Evolutionary conservation across 2,113 vertebrate genomes (phyloP).

Genomic region (Daubentonia madagascariensis): DNA sequence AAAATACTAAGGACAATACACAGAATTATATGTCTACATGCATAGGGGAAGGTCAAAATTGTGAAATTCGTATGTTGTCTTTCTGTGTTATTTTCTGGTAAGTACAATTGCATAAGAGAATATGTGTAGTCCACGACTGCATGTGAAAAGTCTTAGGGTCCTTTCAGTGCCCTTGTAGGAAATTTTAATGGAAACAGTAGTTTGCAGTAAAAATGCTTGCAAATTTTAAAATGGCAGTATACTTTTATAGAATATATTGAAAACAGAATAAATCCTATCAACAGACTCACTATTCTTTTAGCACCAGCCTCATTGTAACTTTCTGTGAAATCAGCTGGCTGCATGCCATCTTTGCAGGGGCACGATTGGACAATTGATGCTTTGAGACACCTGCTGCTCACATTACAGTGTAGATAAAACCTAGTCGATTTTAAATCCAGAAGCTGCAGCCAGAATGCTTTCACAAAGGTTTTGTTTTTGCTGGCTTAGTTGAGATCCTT

Average conservation of each 20-base stretch:
- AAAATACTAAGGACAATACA: neutral
- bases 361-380: neutral
- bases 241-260: neutral
- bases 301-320: neutral
- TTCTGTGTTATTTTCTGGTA: neutral
- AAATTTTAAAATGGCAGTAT: neutral
- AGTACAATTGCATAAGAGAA: neutral
- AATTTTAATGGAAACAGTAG: neutral
- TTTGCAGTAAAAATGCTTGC: neutral
- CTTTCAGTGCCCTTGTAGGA: neutral
- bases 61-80: neutral
- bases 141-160: neutral
- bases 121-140: neutral
- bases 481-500: neutral
- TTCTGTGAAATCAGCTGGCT: neutral
- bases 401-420: neutral
- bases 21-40: neutral
- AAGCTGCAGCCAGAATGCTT: neutral
- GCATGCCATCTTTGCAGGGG: neutral
- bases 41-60: neutral
- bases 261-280: neutral
- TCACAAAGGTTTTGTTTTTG: neutral
- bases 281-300: neutral
- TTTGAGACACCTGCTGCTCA: neutral
- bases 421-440: neutral